Conservation (phyloP, 2,797 vertebrate genomes). For the Falco novaeseelandiae region DNA sequence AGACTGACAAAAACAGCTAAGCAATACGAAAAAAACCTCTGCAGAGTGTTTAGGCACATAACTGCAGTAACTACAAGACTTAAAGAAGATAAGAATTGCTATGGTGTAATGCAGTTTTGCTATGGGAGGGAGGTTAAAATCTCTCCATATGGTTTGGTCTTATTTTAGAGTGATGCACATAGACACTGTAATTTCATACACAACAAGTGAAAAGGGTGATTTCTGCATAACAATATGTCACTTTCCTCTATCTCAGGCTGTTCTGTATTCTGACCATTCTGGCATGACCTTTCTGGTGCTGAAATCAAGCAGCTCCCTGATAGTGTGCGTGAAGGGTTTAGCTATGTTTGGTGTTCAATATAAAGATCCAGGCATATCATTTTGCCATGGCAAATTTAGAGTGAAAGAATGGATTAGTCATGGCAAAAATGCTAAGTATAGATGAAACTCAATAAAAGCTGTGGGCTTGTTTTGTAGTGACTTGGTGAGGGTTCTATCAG, state of each 20-base stretch:
- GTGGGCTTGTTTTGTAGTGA: neutral
- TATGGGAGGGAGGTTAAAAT: neutral
- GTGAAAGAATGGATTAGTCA: slow-evolving; percentile 50
- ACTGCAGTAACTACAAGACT: neutral
- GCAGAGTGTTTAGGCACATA: neutral
- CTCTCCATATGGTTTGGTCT: slow-evolving; percentile 28
- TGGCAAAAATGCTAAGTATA: slow-evolving; percentile 24
- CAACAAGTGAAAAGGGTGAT: slow-evolving; percentile 4
- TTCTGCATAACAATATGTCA: slow-evolving; percentile 24
- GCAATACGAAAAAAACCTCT: neutral
- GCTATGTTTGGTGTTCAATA: neutral
- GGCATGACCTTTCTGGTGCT: slow-evolving; percentile 37
- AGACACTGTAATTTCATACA: neutral
- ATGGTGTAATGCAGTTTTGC: neutral
- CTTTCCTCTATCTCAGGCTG: neutral
- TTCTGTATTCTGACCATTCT: slow-evolving; percentile 30
- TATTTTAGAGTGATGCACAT: slow-evolving; percentile 33
- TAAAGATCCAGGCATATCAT: neutral
- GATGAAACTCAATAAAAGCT: neutral
- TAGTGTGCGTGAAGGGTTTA: neutral
- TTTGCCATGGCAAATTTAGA: slow-evolving; percentile 33
- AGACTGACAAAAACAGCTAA: neutral
- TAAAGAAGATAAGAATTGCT: slow-evolving; percentile 8
- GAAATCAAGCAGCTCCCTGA: slow-evolving; percentile 32
- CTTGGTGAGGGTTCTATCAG: neutral